phyloP scores from a whole-genome alignment of 2,797 vertebrate species.

The Danio aesculapii region DNA sequence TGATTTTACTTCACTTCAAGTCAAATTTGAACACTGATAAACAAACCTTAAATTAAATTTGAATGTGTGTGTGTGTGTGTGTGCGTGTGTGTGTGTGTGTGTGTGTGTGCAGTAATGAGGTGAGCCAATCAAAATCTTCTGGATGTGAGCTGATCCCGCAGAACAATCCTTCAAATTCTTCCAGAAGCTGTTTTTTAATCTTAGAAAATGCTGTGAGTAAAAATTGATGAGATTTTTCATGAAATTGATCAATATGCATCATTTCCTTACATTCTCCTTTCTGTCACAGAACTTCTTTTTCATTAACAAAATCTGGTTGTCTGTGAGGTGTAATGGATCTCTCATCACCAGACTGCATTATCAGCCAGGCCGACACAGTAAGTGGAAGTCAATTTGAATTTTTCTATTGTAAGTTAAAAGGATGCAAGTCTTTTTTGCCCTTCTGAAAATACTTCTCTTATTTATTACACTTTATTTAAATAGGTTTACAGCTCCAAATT shows the following conservation, averaged over 20 bases:
- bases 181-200: slow-evolving; percentile 67
- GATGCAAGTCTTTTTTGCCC: too few species aligned
- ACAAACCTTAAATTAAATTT: not conserved
- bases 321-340: slow-evolving; percentile 61
- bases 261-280: not conserved
- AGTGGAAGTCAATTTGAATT: slow-evolving; percentile 38
- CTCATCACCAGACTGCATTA: slow-evolving; percentile 53
- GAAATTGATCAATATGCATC: not conserved
- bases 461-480: too few species aligned
- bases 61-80: slow-evolving; percentile 31
- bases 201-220: slow-evolving; percentile 64
- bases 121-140: not conserved
- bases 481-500: too few species aligned
- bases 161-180: not conserved
- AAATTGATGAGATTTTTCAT: not conserved
- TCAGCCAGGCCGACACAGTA: slow-evolving; percentile 26
- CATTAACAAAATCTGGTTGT: not conserved
- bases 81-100: slow-evolving; percentile 19
- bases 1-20: not conserved
- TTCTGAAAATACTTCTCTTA: too few species aligned
- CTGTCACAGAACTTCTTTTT: slow-evolving; percentile 45
- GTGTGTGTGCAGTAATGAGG: too few species aligned
- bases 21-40: not conserved
- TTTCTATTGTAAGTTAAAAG: too few species aligned
- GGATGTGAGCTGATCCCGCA: slow-evolving; percentile 65